Percentiles rank a stretch among this genome's conserved stretches.
Evolutionary conservation across 2,888 invertebrate species (phyloP).

Genomic region (Acleris cristana): DNA sequence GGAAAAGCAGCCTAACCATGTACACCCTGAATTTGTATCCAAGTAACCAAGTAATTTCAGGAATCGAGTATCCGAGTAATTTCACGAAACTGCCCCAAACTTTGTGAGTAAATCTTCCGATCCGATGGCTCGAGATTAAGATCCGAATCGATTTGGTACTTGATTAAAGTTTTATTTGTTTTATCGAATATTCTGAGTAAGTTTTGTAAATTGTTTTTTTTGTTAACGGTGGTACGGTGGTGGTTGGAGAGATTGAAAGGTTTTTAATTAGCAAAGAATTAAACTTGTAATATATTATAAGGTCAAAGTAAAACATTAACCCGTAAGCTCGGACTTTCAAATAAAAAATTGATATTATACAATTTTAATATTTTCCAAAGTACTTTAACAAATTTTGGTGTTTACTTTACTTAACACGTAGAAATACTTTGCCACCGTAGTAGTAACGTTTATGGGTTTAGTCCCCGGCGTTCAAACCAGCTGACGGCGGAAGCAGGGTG

Average conservation of each 20-base stretch:
- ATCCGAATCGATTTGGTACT: slow-evolving; percentile 23
- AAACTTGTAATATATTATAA: too few relatives aligned
- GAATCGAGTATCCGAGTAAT: slow-evolving; percentile 37
- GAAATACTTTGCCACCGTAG: background rate
- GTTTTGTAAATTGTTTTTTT: background rate
- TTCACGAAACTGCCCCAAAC: slow-evolving; percentile 44
- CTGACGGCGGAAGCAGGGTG: slow-evolving; percentile 24
- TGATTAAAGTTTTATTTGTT: slow-evolving; percentile 26
- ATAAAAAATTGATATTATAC: too few relatives aligned
- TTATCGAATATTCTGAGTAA: slow-evolving; percentile 8
- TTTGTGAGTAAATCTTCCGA: slow-evolving; percentile 46
- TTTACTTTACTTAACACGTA: too few relatives aligned
- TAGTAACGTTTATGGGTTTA: slow-evolving; percentile 18
- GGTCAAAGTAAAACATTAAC: too few relatives aligned
- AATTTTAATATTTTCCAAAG: too few relatives aligned
- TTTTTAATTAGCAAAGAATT: too few relatives aligned
- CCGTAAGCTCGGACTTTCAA: too few relatives aligned
- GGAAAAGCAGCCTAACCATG: background rate
- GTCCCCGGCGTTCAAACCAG: slow-evolving; percentile 23
- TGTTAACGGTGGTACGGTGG: too few relatives aligned
- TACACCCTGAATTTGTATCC: slow-evolving; percentile 41
- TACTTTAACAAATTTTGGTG: background rate
- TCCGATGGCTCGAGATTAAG: slow-evolving; percentile 17
- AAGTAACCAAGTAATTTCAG: slow-evolving; percentile 37
- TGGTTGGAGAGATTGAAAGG: too few relatives aligned